Conservation (phyloP, 2,113 vertebrate genomes). For the Uria aalge region DNA sequence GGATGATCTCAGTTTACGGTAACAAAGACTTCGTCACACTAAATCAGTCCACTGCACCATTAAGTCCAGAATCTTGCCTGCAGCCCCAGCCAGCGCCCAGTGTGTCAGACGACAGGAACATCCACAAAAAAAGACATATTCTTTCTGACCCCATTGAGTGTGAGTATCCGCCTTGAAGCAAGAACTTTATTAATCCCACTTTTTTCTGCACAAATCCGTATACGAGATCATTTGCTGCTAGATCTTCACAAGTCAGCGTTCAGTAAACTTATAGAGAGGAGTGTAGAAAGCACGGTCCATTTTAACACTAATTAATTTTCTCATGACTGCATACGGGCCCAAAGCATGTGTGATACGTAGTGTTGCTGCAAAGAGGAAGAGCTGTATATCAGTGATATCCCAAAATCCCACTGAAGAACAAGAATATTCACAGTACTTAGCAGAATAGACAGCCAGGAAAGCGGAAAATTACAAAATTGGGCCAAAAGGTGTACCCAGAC, state of each 20-base stretch:
- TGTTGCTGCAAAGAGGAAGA: neutral
- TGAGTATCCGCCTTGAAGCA: neutral
- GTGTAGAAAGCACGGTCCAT: neutral
- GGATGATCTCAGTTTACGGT: neutral
- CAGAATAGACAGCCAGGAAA: neutral
- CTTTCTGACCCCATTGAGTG: neutral
- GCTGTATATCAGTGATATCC: neutral
- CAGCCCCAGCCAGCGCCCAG: neutral
- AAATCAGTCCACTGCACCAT: neutral
- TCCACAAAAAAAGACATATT: neutral
- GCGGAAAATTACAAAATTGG: neutral
- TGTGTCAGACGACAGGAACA: neutral
- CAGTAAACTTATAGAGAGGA: neutral
- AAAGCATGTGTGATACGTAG: fast-evolving
- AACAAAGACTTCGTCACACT: neutral
- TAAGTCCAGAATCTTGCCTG: neutral
- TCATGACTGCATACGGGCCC: neutral
- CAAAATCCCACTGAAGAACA: neutral
- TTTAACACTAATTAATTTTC: neutral
- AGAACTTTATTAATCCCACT: neutral
- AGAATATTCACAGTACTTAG: neutral
- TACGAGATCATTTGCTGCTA: neutral
- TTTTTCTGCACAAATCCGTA: neutral
- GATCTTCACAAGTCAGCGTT: neutral
- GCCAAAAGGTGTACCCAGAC: neutral